Base-by-base conservation (phyloP, 1,140 invertebrate genomes). In the Drosophila kikkawai region DNA sequence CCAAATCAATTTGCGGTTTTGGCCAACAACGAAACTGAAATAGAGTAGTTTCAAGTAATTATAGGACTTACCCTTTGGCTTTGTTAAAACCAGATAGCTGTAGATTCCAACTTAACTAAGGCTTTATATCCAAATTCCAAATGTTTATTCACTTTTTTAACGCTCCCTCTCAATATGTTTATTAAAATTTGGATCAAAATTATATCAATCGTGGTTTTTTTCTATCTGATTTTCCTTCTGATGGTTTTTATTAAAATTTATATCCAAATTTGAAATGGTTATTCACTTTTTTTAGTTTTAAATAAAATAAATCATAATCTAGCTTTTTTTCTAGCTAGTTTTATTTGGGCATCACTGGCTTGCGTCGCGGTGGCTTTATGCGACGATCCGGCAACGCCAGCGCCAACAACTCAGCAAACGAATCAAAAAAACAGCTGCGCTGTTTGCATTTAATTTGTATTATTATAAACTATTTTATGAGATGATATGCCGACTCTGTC, bases 401-500 rank as follows among this genome's bases (percentile, higher is more conserved):
- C 13, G 26, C 11, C 64, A 70, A 70, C 48, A 63, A 63, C 64
- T 69, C 67, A 56, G 63, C 47, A 70, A 53, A 37, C 39, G 48
- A 70, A 41, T 45, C 64, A 37, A 73, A 73, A 73, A 73, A 74
- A 74, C 70, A 74, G 70, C 68, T 74, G 67, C 64, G 63, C 58
- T 45, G 57, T 29, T 64, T 61, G 64, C 68, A 74, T 74, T 74
- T 74, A 74, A 59, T 42, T 73, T 73, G 22, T 70, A 29, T 51
- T n/a, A n/a, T n/a, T n/a, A n/a, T n/a, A n/a, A n/a, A n/a, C n/a
- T 22, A 36, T 50, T 73, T 73, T 50, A 74, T 74, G 44, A 66
- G 63, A 73, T 74, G 70, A 74, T 74, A 74, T 74, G 70, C 67
- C 70, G 70, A 95, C 95, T 7, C 96, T 96, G 93, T 96, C 97